Conservation (phyloP, 2,797 vertebrate species). For the Chromobotia macracanthus region DNA sequence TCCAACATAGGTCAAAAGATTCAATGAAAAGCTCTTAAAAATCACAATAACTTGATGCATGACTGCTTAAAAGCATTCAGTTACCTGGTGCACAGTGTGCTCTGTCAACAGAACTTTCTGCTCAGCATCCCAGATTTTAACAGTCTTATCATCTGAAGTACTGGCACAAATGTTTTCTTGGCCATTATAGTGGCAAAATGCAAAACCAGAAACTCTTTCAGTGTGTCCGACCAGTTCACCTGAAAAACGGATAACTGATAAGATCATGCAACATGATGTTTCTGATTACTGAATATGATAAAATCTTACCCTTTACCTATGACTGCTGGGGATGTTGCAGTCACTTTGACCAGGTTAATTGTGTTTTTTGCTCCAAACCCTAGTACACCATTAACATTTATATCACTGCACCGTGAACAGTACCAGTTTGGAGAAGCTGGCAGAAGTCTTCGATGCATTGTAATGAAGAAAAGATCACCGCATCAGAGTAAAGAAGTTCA, state of each 20-base stretch:
- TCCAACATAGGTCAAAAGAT: no score
- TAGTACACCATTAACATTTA: slow-evolving; percentile 77
- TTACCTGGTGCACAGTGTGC: slow-evolving; percentile 81
- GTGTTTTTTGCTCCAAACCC: slow-evolving; percentile 88
- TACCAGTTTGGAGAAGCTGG: slow-evolving; percentile 97
- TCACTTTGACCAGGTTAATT: slow-evolving; percentile 82
- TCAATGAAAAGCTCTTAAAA: no score
- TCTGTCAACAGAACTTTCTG: slow-evolving; percentile 64
- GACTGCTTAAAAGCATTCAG: no score
- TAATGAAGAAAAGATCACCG: neutral
- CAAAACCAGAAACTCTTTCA: slow-evolving; percentile 84
- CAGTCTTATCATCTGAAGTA: slow-evolving; percentile 83
- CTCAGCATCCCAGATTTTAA: slow-evolving; percentile 85
- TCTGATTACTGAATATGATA: neutral
- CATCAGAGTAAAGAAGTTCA: neutral
- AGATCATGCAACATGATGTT: neutral
- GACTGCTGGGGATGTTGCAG: slow-evolving; percentile 71
- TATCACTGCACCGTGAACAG: slow-evolving; percentile 89
- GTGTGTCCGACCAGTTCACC: slow-evolving; percentile 89
- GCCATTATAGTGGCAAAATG: slow-evolving; percentile 82
- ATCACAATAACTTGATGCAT: no score
- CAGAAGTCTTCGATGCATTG: slow-evolving; percentile 79
- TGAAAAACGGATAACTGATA: slow-evolving; percentile 60
- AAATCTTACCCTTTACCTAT: slow-evolving; percentile 67
- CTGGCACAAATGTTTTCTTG: slow-evolving; percentile 85